Base-by-base conservation (phyloP, 2,888 invertebrate genomes). In the Cerceris rybyensis region DNA sequence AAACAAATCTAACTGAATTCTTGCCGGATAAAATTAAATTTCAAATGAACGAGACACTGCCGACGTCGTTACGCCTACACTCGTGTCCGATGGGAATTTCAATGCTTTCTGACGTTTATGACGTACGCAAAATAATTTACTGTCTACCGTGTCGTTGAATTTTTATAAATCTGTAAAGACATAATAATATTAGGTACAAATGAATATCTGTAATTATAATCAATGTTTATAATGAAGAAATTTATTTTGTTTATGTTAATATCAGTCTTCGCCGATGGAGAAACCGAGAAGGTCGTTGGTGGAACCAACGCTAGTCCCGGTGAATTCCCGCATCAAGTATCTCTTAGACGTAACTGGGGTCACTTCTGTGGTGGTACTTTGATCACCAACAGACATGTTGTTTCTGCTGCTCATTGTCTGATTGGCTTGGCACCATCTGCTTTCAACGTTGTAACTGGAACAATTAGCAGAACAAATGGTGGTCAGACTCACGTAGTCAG, bases 401-500 rank as follows among this genome's bases (percentile, higher is more conserved):
- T 90, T 17, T 89, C 90, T 5, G 88, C 90, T 55, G 90, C 90
- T 7, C 86, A 88, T 49, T 90, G 89, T 52, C 68, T 86, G 0
- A 6, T 42, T 1, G 59, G 57, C 0, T 13, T 74, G 4, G 43
- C 41, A 0, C 7, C 0, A 0, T 4, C 63, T 11, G 72, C 77
- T 7, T 74, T 67, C 41, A 28, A 6, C 6, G 75, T 81, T 7
- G 74, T 83, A 4, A 73, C 75, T 14, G 84, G 85, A 43, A 57
- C 78, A 1, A 63, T 64, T 14, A 39, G 14, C 41, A 13, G 1
- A 6, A 1, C 4, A 5, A 0, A 0, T 0, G 78, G 72, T 14
- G 87, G 87, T 58, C 41, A 63, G 7, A 7, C 16, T 8, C 69
- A 84, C 52, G 8, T 11, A 4, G 75, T 87, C n/a, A 16, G 13